Percentiles rank a stretch among this genome's conserved stretches.
Conservation (phyloP, 2,113 vertebrate species). For the Macrotus californicus region DNA sequence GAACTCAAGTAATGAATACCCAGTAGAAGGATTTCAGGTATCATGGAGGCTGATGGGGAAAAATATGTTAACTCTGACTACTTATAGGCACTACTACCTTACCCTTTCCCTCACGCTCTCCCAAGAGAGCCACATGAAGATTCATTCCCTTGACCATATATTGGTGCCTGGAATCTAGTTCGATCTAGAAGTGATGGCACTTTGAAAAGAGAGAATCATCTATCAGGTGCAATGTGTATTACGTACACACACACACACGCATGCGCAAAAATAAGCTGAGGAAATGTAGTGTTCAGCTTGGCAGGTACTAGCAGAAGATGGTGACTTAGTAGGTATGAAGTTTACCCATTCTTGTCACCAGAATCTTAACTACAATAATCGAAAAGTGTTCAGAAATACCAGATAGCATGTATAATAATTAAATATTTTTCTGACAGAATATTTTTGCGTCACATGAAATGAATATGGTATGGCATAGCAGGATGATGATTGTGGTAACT, state of each 20-base stretch:
- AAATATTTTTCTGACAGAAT: neutral
- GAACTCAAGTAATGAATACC: neutral
- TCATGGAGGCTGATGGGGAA: neutral
- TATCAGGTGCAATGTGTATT: neutral
- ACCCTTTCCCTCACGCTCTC: neutral
- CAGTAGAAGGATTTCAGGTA: neutral
- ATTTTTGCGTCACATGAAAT: neutral
- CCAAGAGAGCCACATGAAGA: neutral
- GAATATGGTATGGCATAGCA: neutral
- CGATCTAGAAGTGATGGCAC: neutral
- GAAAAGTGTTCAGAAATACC: neutral
- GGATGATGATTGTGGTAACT: neutral
- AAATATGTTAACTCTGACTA: conserved; percentile 2
- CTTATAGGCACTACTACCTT: neutral
- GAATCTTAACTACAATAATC: neutral
- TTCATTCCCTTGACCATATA: neutral
- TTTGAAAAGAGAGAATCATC: neutral
- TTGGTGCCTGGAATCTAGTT: neutral
- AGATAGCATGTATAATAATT: neutral
- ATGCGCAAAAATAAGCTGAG: neutral
- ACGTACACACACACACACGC: neutral
- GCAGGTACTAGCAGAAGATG: neutral
- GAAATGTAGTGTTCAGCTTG: neutral
- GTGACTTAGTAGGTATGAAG: neutral
- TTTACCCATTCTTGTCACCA: neutral